Conservation (phyloP, 2,888 invertebrate genomes). For the Cybosia mesomella region DNA sequence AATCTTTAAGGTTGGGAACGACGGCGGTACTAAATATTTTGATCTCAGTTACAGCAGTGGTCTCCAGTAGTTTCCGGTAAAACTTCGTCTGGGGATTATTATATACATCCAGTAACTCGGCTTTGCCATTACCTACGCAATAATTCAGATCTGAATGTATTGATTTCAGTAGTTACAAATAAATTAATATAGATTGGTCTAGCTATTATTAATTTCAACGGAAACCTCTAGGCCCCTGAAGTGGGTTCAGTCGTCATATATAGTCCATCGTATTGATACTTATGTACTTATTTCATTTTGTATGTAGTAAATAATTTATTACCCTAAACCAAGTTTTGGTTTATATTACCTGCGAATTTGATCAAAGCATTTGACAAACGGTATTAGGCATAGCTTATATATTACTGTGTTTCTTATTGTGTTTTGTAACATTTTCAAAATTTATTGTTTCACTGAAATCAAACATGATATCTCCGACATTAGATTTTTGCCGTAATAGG, state of each 20-base stretch:
- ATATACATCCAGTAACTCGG: not conserved
- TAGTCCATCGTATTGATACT: not conserved
- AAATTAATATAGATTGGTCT: not conserved
- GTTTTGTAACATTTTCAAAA: no score
- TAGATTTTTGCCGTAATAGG: no score
- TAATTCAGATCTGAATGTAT: not conserved
- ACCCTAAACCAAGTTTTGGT: not conserved
- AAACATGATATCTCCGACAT: no score
- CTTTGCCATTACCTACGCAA: not conserved
- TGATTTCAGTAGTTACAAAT: not conserved
- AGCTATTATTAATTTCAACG: not conserved
- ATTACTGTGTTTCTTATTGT: no score
- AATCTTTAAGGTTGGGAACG: not conserved
- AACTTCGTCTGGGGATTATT: not conserved
- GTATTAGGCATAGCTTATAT: no score
- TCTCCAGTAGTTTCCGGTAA: not conserved
- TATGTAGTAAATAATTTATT: not conserved
- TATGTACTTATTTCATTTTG: not conserved
- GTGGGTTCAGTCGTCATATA: not conserved
- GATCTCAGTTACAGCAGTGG: not conserved
- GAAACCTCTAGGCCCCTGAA: conserved; percentile 4
- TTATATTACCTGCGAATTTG: no score
- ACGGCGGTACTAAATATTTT: not conserved
- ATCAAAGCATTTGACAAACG: no score
- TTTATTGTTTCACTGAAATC: no score